These are phyloP conservation scores for Amphipoea oculea DNA, from an alignment of 2,888 invertebrate species.

Conservation along the genomic window DNA sequence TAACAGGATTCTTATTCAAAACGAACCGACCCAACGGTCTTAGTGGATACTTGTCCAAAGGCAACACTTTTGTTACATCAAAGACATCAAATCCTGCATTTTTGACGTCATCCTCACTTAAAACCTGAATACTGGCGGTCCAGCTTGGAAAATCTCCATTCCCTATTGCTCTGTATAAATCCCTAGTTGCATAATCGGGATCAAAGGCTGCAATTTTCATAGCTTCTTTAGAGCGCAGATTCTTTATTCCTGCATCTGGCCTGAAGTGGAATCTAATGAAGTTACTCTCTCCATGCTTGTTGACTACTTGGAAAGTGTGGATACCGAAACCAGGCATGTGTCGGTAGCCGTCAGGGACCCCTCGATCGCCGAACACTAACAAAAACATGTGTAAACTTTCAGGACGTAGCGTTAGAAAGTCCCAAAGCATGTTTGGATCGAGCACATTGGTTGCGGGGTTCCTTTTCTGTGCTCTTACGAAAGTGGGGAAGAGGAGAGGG, in stretches of 20 bases:
- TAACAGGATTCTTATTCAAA: constrained; percentile 95
- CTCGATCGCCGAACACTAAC: constrained; percentile 96
- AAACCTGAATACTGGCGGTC: constrained; percentile 94
- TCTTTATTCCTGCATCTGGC: constrained; percentile 96
- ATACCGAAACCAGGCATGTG: constrained; percentile 98
- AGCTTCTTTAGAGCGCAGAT: constrained; percentile 92
- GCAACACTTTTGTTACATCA: constrained; percentile 97
- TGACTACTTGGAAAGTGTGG: constrained; percentile 96
- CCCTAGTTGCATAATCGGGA: constrained; percentile 96
- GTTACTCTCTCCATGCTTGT: constrained; percentile 91
- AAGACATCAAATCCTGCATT: constrained; percentile 95
- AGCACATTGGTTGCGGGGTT: constrained; percentile 96
- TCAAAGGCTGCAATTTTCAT: constrained; percentile 92
- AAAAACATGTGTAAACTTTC: constrained; percentile 96
- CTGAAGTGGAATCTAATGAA: constrained; percentile 97
- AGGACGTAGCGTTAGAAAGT: constrained; percentile 95
- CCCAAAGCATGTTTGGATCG: constrained; percentile 97
- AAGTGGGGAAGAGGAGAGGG: constrained; percentile 96
- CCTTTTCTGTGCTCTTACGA: constrained; percentile 97
- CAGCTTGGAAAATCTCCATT: constrained; percentile 93
- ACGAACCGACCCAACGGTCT: constrained; percentile 95
- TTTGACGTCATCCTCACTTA: constrained; percentile 95
- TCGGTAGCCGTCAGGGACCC: constrained; percentile 96
- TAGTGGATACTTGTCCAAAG: constrained; percentile 94
- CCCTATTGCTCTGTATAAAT: constrained; percentile 96